Percentiles rank a stretch among this genome's conserved stretches.
Evolutionary conservation across 1,140 invertebrate genomes (phyloP).

Genomic region (Neoseiulus cucumeris): DNA sequence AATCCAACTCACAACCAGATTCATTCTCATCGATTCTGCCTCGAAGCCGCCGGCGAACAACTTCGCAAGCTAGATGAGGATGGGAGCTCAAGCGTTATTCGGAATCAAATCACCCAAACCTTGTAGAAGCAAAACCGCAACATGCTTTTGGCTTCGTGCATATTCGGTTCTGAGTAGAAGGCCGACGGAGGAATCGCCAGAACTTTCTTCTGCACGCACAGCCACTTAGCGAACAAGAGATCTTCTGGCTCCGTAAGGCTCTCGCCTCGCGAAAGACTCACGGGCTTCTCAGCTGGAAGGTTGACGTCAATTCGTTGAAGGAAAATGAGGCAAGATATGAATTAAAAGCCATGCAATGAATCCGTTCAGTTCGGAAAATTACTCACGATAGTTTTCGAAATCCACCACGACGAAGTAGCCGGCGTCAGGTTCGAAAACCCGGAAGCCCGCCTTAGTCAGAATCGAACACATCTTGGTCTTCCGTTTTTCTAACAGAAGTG

Average conservation of each 20-base stretch:
- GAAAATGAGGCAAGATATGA: not conserved
- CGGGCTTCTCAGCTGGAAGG: not conserved
- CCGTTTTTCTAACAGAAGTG: slow-evolving; percentile 26
- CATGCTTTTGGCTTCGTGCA: slow-evolving; percentile 26
- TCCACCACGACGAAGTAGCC: not conserved
- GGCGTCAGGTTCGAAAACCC: not conserved
- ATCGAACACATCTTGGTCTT: slow-evolving; percentile 22
- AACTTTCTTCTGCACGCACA: slow-evolving; percentile 27
- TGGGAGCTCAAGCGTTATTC: too few species aligned
- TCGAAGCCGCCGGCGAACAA: too few species aligned
- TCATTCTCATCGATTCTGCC: too few species aligned
- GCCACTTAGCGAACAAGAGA: slow-evolving; percentile 26
- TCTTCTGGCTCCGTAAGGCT: slow-evolving; percentile 22
- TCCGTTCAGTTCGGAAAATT: not conserved
- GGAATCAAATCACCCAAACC: too few species aligned
- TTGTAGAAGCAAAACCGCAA: slow-evolving; percentile 22
- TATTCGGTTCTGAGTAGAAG: slow-evolving; percentile 26
- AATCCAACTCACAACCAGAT: too few species aligned
- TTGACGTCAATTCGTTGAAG: too few species aligned
- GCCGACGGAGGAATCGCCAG: slow-evolving; percentile 27
- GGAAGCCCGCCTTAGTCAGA: not conserved
- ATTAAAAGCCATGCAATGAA: not conserved
- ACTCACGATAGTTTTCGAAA: not conserved
- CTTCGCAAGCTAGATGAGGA: too few species aligned
- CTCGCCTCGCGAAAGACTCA: not conserved